Conservation (phyloP, 1,140 invertebrate species). For the Laupala kohalensis region DNA sequence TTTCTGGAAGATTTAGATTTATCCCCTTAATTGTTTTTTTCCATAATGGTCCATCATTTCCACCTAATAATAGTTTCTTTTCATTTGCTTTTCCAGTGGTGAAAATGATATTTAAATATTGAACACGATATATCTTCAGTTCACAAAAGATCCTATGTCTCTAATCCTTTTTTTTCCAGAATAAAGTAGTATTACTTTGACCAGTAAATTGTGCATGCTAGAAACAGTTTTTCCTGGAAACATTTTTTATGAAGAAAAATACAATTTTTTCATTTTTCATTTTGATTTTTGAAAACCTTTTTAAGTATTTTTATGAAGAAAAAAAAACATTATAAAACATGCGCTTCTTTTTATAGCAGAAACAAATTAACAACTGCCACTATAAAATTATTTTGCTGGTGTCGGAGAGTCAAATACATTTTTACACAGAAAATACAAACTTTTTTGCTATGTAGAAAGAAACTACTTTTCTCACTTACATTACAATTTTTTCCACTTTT, state of each 20-base stretch:
- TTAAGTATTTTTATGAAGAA: not conserved
- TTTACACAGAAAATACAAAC: constrained; percentile 11
- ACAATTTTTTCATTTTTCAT: not conserved
- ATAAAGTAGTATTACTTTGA: not conserved
- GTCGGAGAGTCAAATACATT: constrained; percentile 11
- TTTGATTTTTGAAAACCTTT: constrained; percentile 4
- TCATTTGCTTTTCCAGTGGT: not conserved
- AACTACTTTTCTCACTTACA: constrained; percentile 17
- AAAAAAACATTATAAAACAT: not conserved
- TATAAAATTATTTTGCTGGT: constrained; percentile 10
- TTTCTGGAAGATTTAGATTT: not conserved
- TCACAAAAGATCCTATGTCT: not conserved
- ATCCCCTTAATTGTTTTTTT: not conserved
- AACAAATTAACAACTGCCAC: constrained; percentile 5
- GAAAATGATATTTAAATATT: not conserved
- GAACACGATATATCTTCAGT: not conserved
- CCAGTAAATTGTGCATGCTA: constrained; percentile 7
- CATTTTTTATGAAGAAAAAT: not conserved
- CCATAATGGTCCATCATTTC: too few species aligned
- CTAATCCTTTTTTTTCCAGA: not conserved
- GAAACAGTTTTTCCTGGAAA: constrained; percentile 2
- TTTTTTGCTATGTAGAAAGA: constrained; percentile 17
- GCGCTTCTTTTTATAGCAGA: constrained; percentile 5
- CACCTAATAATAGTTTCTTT: not conserved
- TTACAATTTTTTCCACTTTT: constrained; percentile 18